phyloP scores from a whole-genome alignment of 2,797 vertebrate genomes.

The Typhlichthys subterraneus region DNA sequence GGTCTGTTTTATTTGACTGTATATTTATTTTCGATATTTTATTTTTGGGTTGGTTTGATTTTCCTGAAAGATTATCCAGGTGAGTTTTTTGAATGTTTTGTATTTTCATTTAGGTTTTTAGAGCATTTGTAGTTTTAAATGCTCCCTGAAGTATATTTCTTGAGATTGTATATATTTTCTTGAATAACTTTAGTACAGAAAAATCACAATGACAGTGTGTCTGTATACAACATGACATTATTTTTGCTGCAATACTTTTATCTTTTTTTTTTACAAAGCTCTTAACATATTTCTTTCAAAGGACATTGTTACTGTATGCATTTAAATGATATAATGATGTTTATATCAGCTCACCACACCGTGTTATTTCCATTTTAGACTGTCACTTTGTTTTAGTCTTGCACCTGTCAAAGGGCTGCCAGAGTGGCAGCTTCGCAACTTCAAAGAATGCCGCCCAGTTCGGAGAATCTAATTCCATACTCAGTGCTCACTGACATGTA shows the following conservation, averaged over 20 bases:
- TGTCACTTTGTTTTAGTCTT: not conserved
- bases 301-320: too few relatives aligned
- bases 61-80: conserved; percentile 51
- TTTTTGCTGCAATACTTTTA: too few relatives aligned
- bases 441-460: not conserved
- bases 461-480: conserved; percentile 23
- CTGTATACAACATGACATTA: too few relatives aligned
- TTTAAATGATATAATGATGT: too few relatives aligned
- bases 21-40: conserved; percentile 2
- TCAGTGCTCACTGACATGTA: conserved; percentile 1
- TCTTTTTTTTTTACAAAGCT: too few relatives aligned
- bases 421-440: conserved; percentile 4
- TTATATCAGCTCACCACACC: too few relatives aligned
- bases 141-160: too few relatives aligned
- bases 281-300: not conserved
- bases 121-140: not conserved
- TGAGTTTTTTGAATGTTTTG: conserved; percentile 48
- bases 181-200: too few relatives aligned
- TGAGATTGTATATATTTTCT: too few relatives aligned
- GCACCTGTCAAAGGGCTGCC: conserved; percentile 6
- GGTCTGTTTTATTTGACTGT: conserved; percentile 13
- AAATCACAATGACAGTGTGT: too few relatives aligned
- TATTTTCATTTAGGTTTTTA: conserved; percentile 16
- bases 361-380: too few relatives aligned
- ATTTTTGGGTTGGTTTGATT: conserved; percentile 6